Evolutionary conservation across 2,888 invertebrate species (phyloP), one percentile per base, ranked within the genome.

Genomic region (Cremastobaeus sp.): DNA sequence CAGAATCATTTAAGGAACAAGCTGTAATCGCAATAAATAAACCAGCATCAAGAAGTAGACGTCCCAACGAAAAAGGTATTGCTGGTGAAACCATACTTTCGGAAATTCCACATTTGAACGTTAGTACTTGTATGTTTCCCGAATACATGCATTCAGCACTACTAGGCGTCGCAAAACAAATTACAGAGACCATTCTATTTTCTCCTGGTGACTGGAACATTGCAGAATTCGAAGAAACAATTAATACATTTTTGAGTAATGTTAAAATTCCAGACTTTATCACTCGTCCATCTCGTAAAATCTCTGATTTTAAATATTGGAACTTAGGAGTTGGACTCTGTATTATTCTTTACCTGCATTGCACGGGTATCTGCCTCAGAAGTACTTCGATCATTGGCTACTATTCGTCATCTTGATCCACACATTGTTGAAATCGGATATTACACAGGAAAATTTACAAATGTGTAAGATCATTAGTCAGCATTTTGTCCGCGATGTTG

Each of bases 111-210:
- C 17, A 20, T 17, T 17, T 59, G 11, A 37, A 59, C 12, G 1
- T 59, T 0, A 12, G 37, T 8, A 47, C 17, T 6, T 47, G 18
- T 37, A 11, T 25, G 4, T 25, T 35, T 35, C 37, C 59, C 11
- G 45, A 59, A 18, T 47, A 47, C 21, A 47, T 59, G 59, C 59
- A 59, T 28, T 47, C 35, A 0, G 20, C 47, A 3, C 3, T 47
- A 3, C n/a, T 59, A 11, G 39, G 41, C 0, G 48, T 50, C 0
- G 60, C 17, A 1, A 15, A 17, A 15, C 15, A 37, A 15, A 37
- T 8, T 37, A 8, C 9, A 17, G 15, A 17, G 37, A 17, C 17
- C 8, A 25, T 15, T 28, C 0, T 25, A 52, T n/a, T n/a, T n/a
- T n/a, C n/a, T n/a, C 9, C 15, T n/a, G 52, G 50, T 1, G 14